phyloP scores from a whole-genome alignment of 1,140 invertebrate genomes.

The Drosophila albomicans region DNA sequence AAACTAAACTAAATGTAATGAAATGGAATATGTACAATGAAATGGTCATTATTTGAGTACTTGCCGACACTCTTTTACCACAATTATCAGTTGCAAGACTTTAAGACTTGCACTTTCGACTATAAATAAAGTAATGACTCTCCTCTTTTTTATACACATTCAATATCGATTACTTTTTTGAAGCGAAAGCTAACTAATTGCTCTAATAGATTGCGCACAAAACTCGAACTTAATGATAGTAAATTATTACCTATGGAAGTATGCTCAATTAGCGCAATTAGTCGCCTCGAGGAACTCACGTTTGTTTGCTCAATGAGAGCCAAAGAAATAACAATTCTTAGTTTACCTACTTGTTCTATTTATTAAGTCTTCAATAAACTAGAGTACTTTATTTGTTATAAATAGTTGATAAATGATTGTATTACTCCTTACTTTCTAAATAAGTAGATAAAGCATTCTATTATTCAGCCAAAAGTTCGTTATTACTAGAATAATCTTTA shows the following conservation, averaged over 20 bases:
- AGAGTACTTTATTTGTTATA: too few species aligned
- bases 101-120: not conserved
- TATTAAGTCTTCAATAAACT: too few species aligned
- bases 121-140: not conserved
- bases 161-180: not conserved
- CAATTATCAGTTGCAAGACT: not conserved
- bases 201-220: not conserved
- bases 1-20: constrained; percentile 13
- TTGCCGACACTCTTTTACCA: not conserved
- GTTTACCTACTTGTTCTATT: too few species aligned
- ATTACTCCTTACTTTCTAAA: too few species aligned
- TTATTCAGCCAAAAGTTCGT: too few species aligned
- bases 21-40: constrained; percentile 4
- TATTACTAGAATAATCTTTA: too few species aligned
- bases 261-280: too few species aligned
- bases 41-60: constrained; percentile 10
- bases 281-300: too few species aligned
- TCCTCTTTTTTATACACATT: not conserved
- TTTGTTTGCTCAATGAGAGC: too few species aligned
- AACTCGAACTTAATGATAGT: not conserved
- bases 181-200: not conserved
- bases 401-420: too few species aligned
- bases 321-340: too few species aligned
- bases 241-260: not conserved
- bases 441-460: too few species aligned